A percentile compares a stretch with the other conserved stretches of the same genome.
phyloP scores from a whole-genome alignment of 2,888 invertebrate genomes.

The Unio pictorum region DNA sequence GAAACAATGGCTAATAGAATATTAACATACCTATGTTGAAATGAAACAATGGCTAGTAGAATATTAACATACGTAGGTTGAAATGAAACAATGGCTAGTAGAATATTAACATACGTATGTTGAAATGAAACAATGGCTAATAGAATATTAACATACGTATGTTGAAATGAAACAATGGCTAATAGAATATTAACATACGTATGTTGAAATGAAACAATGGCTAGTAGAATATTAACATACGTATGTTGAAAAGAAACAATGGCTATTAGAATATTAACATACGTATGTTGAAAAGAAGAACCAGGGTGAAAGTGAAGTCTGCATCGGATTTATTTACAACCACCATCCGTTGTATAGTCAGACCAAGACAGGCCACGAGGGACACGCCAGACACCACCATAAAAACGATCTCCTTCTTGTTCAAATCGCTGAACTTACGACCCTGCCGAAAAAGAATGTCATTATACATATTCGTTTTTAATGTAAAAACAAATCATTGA shows the following conservation, averaged over 20 bases:
- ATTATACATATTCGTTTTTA: too few species aligned
- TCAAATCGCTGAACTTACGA: slow-evolving; percentile 34
- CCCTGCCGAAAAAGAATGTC: slow-evolving; percentile 27
- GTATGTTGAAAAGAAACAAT: slow-evolving; percentile 47
- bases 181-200: slow-evolving; percentile 33
- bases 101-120: too few species aligned
- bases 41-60: neutral
- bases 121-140: too few species aligned
- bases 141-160: slow-evolving; percentile 38
- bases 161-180: slow-evolving; percentile 41
- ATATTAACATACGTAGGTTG: too few species aligned
- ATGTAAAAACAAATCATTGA: too few species aligned
- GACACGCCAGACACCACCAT: slow-evolving; percentile 40
- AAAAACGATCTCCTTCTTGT: slow-evolving; percentile 52
- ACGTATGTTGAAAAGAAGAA: slow-evolving; percentile 58
- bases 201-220: slow-evolving; percentile 45
- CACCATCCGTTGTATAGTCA: slow-evolving; percentile 51
- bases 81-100: neutral
- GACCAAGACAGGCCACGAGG: slow-evolving; percentile 36
- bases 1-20: neutral
- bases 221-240: slow-evolving; percentile 30
- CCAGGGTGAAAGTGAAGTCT: slow-evolving; percentile 61
- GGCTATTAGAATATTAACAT: slow-evolving; percentile 9
- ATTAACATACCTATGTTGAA: too few species aligned
- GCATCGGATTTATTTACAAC: slow-evolving; percentile 21